Conservation (phyloP, 2,113 vertebrate species). For the Bujurquina vittata region DNA sequence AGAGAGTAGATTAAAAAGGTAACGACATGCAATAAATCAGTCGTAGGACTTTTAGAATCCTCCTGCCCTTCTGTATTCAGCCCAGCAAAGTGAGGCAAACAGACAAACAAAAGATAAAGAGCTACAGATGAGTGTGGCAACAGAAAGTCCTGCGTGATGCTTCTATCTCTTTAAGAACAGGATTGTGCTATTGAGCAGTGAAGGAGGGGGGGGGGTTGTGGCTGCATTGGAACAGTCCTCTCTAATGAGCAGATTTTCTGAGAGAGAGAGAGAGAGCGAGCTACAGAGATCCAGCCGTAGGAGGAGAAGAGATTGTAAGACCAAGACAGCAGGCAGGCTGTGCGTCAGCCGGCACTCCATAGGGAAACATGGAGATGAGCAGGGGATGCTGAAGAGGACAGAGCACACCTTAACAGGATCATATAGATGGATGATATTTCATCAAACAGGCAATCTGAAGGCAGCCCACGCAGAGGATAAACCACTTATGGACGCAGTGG, state of each 20-base stretch:
- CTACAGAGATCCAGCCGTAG: conserved; percentile 52
- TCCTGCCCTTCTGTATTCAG: background rate
- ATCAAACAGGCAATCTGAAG: conserved; percentile 63
- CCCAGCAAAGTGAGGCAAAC: background rate
- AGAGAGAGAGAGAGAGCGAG: conserved; percentile 38
- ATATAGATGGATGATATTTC: conserved; percentile 67
- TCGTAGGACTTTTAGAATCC: background rate
- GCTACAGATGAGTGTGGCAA: conserved; percentile 56
- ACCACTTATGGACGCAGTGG: conserved; percentile 79
- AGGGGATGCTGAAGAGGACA: conserved; percentile 67
- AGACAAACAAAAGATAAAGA: background rate
- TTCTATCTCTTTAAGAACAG: conserved; percentile 76
- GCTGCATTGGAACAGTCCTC: conserved; percentile 77
- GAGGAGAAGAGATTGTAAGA: conserved; percentile 61
- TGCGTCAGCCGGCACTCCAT: conserved; percentile 68
- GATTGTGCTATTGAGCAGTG: conserved; percentile 63
- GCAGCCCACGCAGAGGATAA: conserved; percentile 70
- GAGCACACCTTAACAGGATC: conserved; percentile 52
- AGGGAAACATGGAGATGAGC: conserved; percentile 69
- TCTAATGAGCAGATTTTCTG: conserved; percentile 75
- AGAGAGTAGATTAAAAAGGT: background rate
- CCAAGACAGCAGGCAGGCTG: conserved; percentile 58
- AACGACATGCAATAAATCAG: background rate
- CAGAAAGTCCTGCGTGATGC: background rate
- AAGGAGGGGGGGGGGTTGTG: conserved; percentile 20